phyloP scores from a whole-genome alignment of 2,888 invertebrate genomes.

The Carpatolechia fugitivella region DNA sequence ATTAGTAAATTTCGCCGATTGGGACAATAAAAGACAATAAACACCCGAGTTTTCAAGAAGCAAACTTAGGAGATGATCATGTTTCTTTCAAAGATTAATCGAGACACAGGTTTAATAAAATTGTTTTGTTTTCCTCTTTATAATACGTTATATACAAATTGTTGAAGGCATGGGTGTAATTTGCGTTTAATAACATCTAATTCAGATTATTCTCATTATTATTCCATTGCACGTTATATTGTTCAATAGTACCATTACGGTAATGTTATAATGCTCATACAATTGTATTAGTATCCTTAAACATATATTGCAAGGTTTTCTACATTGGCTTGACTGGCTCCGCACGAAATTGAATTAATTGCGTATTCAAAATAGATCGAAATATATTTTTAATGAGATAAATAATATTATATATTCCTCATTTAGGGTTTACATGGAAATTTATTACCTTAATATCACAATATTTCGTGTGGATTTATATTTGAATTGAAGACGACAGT shows the following conservation, averaged over 20 bases:
- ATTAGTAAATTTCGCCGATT: too few relatives aligned
- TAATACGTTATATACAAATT: neutral
- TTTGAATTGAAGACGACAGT: neutral
- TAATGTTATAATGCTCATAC: neutral
- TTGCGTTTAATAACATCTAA: neutral
- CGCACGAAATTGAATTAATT: neutral
- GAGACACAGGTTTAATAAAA: neutral
- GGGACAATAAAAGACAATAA: too few relatives aligned
- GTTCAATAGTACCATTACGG: neutral
- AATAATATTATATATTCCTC: neutral
- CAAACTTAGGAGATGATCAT: too few relatives aligned
- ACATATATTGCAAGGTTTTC: neutral
- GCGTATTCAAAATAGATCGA: neutral
- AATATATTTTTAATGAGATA: neutral
- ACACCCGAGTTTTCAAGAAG: too few relatives aligned
- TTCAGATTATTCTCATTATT: neutral
- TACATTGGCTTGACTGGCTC: neutral
- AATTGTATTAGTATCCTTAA: neutral
- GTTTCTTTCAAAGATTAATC: too few relatives aligned
- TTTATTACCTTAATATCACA: neutral
- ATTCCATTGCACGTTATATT: neutral
- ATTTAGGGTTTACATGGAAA: neutral
- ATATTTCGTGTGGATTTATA: too few relatives aligned
- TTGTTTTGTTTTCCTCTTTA: too few relatives aligned
- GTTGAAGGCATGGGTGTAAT: neutral